Percentiles rank a stretch among this genome's conserved stretches.
Evolutionary conservation across 2,797 vertebrate genomes (phyloP).

Genomic region (Phrynocephalus guinanensis): DNA sequence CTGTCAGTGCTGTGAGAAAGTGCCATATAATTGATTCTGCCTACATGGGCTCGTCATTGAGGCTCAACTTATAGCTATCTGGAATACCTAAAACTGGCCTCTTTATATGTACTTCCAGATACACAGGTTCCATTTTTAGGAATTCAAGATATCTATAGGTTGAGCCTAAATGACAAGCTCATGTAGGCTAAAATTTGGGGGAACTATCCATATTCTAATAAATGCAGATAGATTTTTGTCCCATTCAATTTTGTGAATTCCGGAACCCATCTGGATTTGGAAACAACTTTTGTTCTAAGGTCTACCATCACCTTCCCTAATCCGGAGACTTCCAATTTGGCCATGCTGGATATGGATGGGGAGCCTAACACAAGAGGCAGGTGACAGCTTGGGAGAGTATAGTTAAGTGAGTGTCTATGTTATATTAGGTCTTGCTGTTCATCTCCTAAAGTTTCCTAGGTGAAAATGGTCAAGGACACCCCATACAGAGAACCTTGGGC

Average conservation of each 20-base stretch:
- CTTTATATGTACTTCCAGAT: neutral
- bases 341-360: too few species aligned
- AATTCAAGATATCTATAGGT: neutral
- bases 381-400: too few species aligned
- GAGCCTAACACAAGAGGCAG: too few species aligned
- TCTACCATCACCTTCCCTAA: too few species aligned
- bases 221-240: neutral
- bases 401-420: too few species aligned
- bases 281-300: too few species aligned
- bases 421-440: too few species aligned
- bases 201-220: neutral
- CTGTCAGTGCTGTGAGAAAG: neutral
- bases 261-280: neutral
- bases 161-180: neutral
- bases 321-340: too few species aligned
- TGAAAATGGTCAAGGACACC: too few species aligned
- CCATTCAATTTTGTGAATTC: neutral
- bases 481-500: too few species aligned
- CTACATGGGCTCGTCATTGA: neutral
- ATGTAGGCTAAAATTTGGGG: neutral
- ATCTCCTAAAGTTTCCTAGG: too few species aligned
- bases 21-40: neutral
- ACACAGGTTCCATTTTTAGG: neutral
- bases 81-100: neutral
- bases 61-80: neutral